These are phyloP conservation scores for Pseudorectes ferrugineus DNA, from an alignment of 2,113 vertebrate species.

Conservation along the genomic window DNA sequence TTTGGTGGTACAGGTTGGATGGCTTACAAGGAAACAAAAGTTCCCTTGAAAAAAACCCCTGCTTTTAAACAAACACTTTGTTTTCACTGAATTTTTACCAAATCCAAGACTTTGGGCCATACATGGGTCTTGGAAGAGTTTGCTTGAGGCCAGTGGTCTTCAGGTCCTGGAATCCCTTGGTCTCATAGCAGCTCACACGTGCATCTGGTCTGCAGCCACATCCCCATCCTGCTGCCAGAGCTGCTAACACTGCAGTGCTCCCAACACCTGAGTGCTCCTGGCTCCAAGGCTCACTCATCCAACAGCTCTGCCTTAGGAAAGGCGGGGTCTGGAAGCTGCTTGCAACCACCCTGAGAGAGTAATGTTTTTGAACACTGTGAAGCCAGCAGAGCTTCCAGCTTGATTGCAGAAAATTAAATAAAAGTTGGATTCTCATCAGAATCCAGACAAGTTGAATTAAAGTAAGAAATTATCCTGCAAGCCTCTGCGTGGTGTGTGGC, in stretches of 20 bases:
- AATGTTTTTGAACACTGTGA: background rate
- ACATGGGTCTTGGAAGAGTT: background rate
- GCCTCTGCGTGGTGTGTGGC: background rate
- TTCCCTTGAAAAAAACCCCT: background rate
- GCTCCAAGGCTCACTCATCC: background rate
- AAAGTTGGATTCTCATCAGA: background rate
- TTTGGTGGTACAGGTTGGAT: background rate
- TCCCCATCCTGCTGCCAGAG: background rate
- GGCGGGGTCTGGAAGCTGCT: background rate
- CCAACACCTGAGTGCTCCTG: background rate
- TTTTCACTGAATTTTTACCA: background rate
- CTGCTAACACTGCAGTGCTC: background rate
- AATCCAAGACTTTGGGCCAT: background rate
- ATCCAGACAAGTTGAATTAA: background rate
- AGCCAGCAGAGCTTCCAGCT: background rate
- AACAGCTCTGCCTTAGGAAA: background rate
- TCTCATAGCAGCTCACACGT: background rate
- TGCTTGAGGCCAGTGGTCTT: background rate
- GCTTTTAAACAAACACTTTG: background rate
- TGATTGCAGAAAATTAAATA: background rate
- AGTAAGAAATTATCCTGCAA: background rate
- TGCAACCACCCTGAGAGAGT: background rate
- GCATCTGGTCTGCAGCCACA: background rate
- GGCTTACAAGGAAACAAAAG: background rate
- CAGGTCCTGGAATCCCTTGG: background rate